Percentiles rank a stretch among this genome's conserved stretches.
Conservation (phyloP, 2,113 vertebrate genomes). For the Arizona elegans region DNA sequence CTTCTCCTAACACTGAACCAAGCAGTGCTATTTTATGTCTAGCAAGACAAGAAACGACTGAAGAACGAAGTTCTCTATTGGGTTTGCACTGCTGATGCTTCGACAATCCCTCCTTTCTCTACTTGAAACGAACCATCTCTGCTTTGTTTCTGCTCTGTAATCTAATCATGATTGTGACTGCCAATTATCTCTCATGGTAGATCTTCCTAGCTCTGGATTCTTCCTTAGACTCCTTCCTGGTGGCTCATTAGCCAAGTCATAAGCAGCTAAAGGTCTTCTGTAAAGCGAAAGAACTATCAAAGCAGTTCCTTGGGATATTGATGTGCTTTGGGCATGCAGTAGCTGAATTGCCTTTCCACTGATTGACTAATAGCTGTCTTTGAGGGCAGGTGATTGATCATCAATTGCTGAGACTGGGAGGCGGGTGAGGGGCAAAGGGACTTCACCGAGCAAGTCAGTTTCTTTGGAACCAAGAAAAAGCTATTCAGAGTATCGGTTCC, state of each 20-base stretch:
- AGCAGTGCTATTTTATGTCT: background rate
- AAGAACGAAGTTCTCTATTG: background rate
- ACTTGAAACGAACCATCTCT: background rate
- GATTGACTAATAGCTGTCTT: slow-evolving; percentile 46
- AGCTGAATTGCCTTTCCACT: slow-evolving; percentile 32
- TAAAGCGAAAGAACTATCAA: slow-evolving; percentile 14
- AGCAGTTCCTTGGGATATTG: slow-evolving; percentile 48
- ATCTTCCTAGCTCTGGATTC: slow-evolving; percentile 28
- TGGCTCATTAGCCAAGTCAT: slow-evolving; percentile 52
- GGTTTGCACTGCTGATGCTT: background rate
- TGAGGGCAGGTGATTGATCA: slow-evolving; percentile 26
- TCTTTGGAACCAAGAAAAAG: background rate
- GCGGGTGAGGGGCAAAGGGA: background rate
- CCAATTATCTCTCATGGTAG: slow-evolving; percentile 35
- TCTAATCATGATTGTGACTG: slow-evolving; percentile 33
- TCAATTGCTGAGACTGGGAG: slow-evolving; percentile 18
- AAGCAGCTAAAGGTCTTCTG: slow-evolving; percentile 16
- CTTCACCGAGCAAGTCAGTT: background rate
- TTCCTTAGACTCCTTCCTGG: slow-evolving; percentile 31
- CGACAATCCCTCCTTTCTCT: background rate
- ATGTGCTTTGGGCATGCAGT: slow-evolving; percentile 1
- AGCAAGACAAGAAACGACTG: background rate
- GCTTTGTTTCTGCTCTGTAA: background rate
- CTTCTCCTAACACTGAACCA: background rate
- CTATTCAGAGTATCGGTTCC: slow-evolving; percentile 19